phyloP scores from a whole-genome alignment of 2,888 invertebrate genomes.

The Atrina japonica region DNA sequence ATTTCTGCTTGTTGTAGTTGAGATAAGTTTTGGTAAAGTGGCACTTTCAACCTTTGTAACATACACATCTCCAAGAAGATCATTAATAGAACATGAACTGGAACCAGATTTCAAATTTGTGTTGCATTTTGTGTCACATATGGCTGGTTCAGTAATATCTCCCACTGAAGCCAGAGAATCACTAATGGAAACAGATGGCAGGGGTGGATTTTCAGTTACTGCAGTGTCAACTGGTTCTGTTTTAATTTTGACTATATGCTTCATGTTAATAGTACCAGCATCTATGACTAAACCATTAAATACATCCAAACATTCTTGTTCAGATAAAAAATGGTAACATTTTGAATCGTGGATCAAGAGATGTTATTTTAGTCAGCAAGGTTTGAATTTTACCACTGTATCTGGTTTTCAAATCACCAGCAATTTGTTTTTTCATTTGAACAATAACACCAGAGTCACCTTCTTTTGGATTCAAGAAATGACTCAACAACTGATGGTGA shows the following conservation, averaged over 20 bases:
- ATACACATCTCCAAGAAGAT: conserved; percentile 3
- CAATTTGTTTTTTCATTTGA: conserved; percentile 9
- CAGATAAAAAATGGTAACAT: conserved; percentile 6
- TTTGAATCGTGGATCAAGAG: conserved; percentile 13
- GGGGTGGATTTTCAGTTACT: neutral
- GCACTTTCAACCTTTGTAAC: neutral
- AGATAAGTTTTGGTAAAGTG: neutral
- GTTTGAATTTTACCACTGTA: neutral
- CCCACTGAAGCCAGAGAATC: neutral
- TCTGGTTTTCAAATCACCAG: conserved; percentile 1
- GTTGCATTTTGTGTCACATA: neutral
- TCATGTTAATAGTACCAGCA: neutral
- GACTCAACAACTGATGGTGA: neutral
- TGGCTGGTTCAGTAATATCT: neutral
- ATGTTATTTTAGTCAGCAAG: neutral
- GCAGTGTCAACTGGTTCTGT: neutral
- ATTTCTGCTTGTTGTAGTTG: neutral
- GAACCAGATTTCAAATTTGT: neutral
- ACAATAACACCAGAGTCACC: neutral
- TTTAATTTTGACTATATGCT: neutral
- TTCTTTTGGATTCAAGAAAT: conserved; percentile 3
- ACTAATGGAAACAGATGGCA: neutral
- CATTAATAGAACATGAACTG: neutral
- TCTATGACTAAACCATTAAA: neutral
- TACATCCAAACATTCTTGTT: neutral